Evolutionary conservation across 2,113 vertebrate genomes (phyloP).

Genomic region (Urocolius indicus): DNA sequence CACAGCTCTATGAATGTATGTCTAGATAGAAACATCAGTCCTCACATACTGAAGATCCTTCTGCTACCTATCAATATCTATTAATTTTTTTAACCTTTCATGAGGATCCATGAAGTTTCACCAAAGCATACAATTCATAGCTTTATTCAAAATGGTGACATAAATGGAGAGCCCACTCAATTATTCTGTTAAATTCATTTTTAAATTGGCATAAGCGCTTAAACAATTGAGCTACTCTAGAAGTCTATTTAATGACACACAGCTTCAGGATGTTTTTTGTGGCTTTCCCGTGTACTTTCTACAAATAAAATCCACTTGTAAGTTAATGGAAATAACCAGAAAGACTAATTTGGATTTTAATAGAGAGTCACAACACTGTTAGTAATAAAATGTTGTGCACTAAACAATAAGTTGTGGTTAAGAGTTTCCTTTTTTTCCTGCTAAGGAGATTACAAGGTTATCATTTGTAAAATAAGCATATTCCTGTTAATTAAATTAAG

Average conservation of each 20-base stretch:
- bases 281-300: not conserved
- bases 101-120: not conserved
- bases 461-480: slow-evolving; percentile 75
- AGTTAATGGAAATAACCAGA: not conserved
- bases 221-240: not conserved
- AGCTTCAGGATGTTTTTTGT: not conserved
- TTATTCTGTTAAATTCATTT: not conserved
- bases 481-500: slow-evolving; percentile 70
- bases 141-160: not conserved
- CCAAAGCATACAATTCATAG: not conserved
- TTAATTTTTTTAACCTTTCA: not conserved
- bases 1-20: not conserved
- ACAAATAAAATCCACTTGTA: not conserved
- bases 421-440: not conserved
- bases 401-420: not conserved
- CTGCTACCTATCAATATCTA: not conserved
- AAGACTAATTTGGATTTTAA: not conserved
- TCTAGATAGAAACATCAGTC: not conserved
- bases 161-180: not conserved
- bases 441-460: slow-evolving; percentile 53
- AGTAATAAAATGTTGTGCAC: not conserved
- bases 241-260: not conserved
- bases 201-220: not conserved
- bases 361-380: not conserved
- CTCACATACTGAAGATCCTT: not conserved